phyloP scores from a whole-genome alignment of 1,140 invertebrate genomes.

The Bombus impatiens region DNA sequence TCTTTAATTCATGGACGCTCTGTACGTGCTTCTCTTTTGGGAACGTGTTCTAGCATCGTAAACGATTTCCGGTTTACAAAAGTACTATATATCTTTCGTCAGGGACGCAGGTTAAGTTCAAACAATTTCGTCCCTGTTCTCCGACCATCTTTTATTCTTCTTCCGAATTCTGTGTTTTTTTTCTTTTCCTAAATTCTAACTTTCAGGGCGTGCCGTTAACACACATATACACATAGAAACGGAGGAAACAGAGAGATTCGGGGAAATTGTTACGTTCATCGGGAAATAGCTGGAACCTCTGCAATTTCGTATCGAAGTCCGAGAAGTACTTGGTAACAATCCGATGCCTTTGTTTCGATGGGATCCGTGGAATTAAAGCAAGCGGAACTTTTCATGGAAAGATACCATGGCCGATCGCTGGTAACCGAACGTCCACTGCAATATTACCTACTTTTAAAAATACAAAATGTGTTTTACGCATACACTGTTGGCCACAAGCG shows the following conservation, averaged over 20 bases:
- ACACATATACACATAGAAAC: not conserved
- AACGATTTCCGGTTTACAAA: not conserved
- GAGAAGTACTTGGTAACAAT: not conserved
- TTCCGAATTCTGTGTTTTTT: not conserved
- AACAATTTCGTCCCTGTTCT: not conserved
- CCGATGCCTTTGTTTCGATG: constrained; percentile 15
- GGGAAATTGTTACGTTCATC: constrained; percentile 20
- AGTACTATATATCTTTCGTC: too few relatives aligned
- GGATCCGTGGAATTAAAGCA: constrained; percentile 4
- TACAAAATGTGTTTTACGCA: not conserved
- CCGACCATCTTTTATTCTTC: not conserved
- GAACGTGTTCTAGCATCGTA: not conserved
- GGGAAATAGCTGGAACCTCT: constrained; percentile 18
- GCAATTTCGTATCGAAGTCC: constrained; percentile 24
- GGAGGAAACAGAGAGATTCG: not conserved
- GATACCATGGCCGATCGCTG: not conserved
- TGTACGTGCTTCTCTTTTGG: too few relatives aligned
- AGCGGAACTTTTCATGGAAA: not conserved
- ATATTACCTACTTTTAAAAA: not conserved
- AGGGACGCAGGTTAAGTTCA: not conserved
- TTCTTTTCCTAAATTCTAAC: not conserved
- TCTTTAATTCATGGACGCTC: not conserved
- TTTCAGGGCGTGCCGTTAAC: not conserved
- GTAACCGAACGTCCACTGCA: not conserved
- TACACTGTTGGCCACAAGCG: accelerated